A percentile compares a stretch with the other conserved stretches of the same genome.
Conservation (phyloP, 2,113 vertebrate species). For the Microcebus jonahi region DNA sequence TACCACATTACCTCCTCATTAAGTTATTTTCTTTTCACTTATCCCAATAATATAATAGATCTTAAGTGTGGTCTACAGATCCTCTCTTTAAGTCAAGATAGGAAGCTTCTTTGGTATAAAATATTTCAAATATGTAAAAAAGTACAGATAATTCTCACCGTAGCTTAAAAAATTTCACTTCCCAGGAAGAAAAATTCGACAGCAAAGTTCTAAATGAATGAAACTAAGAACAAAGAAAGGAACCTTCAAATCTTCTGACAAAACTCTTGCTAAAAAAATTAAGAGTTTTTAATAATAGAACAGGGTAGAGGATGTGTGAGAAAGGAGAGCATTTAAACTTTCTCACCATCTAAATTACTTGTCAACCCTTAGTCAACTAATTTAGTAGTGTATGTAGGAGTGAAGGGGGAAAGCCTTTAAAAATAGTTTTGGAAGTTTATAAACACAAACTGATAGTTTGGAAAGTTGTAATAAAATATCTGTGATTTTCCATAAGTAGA, state of each 20-base stretch:
- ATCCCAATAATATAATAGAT: constrained; percentile 16
- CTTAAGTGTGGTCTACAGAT: constrained; percentile 26
- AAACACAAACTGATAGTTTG: constrained; percentile 37
- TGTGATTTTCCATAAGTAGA: constrained; percentile 16
- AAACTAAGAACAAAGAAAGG: constrained; percentile 54
- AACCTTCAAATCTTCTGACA: constrained; percentile 36
- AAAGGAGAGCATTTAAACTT: constrained; percentile 22
- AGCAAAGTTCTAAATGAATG: constrained; percentile 37
- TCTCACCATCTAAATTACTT: constrained; percentile 44
- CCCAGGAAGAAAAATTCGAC: constrained; percentile 3
- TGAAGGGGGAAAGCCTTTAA: constrained; percentile 38
- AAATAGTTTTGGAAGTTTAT: constrained; percentile 52
- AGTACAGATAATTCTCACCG: neutral
- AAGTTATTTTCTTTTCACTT: constrained; percentile 38
- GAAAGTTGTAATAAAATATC: constrained; percentile 29
- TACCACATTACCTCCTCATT: neutral
- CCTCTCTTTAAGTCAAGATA: constrained; percentile 2
- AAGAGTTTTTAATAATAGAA: constrained; percentile 1
- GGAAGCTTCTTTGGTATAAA: constrained; percentile 43
- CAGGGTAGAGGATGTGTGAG: neutral
- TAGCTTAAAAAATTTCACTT: constrained; percentile 37
- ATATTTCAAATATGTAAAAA: constrained; percentile 30
- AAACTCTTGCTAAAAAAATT: neutral
- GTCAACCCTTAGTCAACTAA: constrained; percentile 24
- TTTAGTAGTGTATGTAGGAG: constrained; percentile 25